phyloP scores from a whole-genome alignment of 2,113 vertebrate species.

The Isichthys henryi region DNA sequence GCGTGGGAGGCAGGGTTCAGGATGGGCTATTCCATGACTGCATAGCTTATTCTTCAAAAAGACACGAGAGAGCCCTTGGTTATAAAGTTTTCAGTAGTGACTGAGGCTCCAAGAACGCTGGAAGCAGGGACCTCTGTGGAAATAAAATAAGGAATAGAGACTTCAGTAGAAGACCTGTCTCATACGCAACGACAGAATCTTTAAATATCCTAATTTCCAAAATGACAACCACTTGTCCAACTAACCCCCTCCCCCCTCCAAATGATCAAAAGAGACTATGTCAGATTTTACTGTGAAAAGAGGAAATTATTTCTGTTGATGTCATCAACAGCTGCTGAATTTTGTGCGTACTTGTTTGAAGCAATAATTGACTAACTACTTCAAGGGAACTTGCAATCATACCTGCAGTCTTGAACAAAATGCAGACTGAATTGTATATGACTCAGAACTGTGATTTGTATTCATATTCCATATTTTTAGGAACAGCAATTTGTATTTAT shows the following conservation, averaged over 20 bases:
- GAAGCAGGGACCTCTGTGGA: neutral
- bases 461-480: neutral
- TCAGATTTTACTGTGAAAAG: slow-evolving; percentile 11
- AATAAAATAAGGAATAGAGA: neutral
- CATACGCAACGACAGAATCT: neutral
- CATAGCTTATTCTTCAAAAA: neutral
- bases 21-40: neutral
- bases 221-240: slow-evolving; percentile 6
- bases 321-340: neutral
- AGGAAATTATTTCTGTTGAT: neutral
- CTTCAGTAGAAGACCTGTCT: neutral
- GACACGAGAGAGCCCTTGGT: neutral
- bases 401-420: neutral
- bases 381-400: neutral
- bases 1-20: neutral
- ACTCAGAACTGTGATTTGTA: neutral
- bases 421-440: neutral
- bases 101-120: neutral
- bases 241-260: neutral
- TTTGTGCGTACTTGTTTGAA: neutral
- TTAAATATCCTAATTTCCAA: slow-evolving; percentile 8
- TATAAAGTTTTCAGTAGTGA: neutral
- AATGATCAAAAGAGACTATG: slow-evolving; percentile 14
- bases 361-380: neutral
- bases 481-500: neutral